Base-by-base conservation (phyloP, 2,888 invertebrate species). In the Drosophila putrida region DNA sequence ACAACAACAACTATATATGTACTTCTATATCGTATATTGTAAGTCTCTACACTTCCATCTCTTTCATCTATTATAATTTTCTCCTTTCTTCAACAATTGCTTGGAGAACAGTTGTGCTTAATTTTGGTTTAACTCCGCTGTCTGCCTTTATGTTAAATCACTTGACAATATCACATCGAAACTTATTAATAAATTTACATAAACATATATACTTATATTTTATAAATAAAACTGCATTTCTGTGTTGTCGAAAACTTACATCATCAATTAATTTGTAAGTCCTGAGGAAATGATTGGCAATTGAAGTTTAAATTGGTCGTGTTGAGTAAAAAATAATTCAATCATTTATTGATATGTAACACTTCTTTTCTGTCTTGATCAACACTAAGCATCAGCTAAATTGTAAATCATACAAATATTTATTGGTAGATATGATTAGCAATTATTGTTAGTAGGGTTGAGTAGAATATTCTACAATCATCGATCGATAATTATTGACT, bases 11-110 rank as follows among this genome's bases (percentile, higher is more conserved):
- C 43, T n/a, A 39, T 35, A 20, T 43, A 41, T 20, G 20, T 20
- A 20, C 20, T 20, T 31, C 31, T 31, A 43, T 59, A 49, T 69
- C 61, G 51, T 53, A 51, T 66, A 49, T 73, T 55, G 41, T 28
- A 13, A 5, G 27, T 3, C 51, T 36, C 38, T 31, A 28, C 33
- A 39, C 43, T 33, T 54, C 15, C 25, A 20, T n/a, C 15, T 43
- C 8, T 20, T 28, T 28, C 44, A 36, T 39, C 13, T 31, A 6
- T 9, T 31, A 31, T 28, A 28, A 28, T 8, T 8, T 6, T 4
- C 27, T 28, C 27, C 1, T 9, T n/a, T 8, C 11, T 13, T 44
- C 44, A n/a, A 28, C n/a, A 46, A n/a, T 27, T 11, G n/a, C 43
- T 4, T 5, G 15, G 11, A 11, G 47, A 20, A 33, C 47, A 47